Evolutionary conservation across 2,888 invertebrate species (phyloP).

Genomic region (Microplitis deprimator): DNA sequence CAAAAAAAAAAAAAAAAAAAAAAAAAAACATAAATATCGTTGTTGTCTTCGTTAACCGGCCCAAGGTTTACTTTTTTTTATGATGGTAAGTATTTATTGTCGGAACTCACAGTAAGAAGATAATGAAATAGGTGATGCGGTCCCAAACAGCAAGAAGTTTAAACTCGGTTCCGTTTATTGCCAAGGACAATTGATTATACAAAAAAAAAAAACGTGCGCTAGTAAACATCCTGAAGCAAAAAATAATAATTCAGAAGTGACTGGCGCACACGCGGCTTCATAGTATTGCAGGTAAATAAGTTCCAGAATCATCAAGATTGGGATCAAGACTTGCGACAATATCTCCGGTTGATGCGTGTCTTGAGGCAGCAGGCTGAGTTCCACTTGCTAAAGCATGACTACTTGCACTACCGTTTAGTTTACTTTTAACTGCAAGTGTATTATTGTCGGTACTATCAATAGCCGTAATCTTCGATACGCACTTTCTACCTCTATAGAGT

Average conservation of each 20-base stretch:
- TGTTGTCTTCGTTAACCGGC: slow-evolving; percentile 22
- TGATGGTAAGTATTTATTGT: slow-evolving; percentile 38
- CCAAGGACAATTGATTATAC: slow-evolving; percentile 29
- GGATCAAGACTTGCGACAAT: slow-evolving; percentile 72
- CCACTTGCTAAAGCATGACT: slow-evolving; percentile 68
- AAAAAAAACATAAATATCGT: slow-evolving; percentile 22
- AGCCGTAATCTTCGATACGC: slow-evolving; percentile 62
- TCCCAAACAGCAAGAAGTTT: slow-evolving; percentile 28
- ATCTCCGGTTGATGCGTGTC: slow-evolving; percentile 70
- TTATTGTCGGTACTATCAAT: slow-evolving; percentile 60
- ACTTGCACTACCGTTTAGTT: slow-evolving; percentile 69
- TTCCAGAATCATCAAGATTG: slow-evolving; percentile 77
- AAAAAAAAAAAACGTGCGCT: slow-evolving; percentile 2
- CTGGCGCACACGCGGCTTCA: slow-evolving; percentile 71
- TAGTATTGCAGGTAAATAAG: slow-evolving; percentile 77
- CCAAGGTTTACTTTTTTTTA: neutral
- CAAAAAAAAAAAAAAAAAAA: slow-evolving; percentile 26
- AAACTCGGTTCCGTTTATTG: neutral
- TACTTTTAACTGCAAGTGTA: slow-evolving; percentile 64
- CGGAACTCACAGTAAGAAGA: slow-evolving; percentile 37
- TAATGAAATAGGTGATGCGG: slow-evolving; percentile 30
- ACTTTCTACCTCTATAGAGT: slow-evolving; percentile 68
- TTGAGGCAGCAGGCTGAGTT: slow-evolving; percentile 64
- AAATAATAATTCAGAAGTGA: slow-evolving; percentile 62
- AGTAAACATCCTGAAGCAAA: slow-evolving; percentile 6